Evolutionary conservation across 2,797 vertebrate species (phyloP).

Genomic region (Stomatorhinus walkeri): DNA sequence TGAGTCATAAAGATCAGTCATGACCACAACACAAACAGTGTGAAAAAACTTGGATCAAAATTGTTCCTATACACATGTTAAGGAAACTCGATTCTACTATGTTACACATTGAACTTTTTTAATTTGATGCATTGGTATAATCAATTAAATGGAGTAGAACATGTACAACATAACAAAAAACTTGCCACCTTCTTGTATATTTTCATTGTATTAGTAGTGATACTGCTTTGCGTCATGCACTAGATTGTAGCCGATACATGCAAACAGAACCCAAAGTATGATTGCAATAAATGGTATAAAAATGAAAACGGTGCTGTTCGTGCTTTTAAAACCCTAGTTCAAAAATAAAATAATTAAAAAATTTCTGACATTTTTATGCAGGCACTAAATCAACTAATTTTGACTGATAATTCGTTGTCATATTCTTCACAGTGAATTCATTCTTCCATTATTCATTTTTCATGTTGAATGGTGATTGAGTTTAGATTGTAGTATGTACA

Average conservation of each 20-base stretch:
- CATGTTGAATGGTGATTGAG: neutral
- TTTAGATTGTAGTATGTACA: neutral
- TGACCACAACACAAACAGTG: conserved; percentile 12
- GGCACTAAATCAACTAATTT: neutral
- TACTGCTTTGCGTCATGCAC: neutral
- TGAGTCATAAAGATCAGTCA: conserved; percentile 14
- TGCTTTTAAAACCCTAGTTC: neutral
- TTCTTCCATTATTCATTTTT: conserved; percentile 5
- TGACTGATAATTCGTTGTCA: neutral
- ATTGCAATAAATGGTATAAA: neutral
- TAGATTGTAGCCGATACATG: neutral
- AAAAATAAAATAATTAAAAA: conserved; percentile 2
- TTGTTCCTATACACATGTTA: neutral
- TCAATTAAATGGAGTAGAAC: neutral
- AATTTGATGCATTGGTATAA: neutral
- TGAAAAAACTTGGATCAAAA: conserved; percentile 2
- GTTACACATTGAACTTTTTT: neutral
- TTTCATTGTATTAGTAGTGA: neutral
- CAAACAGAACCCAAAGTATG: neutral
- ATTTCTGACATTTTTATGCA: neutral
- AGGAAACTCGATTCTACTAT: neutral
- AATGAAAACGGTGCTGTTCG: neutral
- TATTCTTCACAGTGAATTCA: neutral
- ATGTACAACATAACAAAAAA: neutral
- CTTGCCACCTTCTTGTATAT: neutral